These are phyloP conservation scores for Amazona vittata DNA, from an alignment of 2,113 vertebrate species.

Conservation along the genomic window DNA sequence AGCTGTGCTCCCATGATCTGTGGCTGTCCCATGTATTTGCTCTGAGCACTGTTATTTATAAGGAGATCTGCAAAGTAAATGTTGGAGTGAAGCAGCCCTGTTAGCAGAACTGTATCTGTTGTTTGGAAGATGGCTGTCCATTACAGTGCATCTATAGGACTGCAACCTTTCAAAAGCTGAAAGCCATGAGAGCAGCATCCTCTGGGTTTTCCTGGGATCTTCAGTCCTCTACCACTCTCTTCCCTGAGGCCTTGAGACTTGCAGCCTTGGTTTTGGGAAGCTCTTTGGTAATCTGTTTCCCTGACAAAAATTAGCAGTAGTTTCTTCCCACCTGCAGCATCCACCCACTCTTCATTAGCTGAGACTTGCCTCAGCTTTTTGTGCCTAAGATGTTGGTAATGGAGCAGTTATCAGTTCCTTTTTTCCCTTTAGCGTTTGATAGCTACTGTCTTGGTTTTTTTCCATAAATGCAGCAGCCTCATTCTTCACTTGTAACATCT, in stretches of 20 bases:
- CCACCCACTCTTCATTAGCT: not conserved
- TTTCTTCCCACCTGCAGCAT: not conserved
- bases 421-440: not conserved
- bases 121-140: not conserved
- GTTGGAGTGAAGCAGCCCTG: not conserved
- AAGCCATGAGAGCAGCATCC: not conserved
- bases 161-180: not conserved
- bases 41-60: not conserved
- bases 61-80: not conserved
- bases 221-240: not conserved
- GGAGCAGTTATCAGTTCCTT: not conserved
- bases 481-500: not conserved
- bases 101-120: not conserved
- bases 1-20: not conserved
- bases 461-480: not conserved
- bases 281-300: not conserved
- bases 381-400: not conserved
- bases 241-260: not conserved
- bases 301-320: not conserved
- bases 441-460: not conserved
- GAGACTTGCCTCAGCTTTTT: not conserved
- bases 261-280: not conserved
- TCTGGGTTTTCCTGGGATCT: not conserved
- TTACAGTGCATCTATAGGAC: not conserved
- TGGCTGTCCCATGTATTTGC: fast-evolving